Percentiles rank a stretch among this genome's conserved stretches.
Conservation (phyloP, 2,888 invertebrate species). For the Athalia circularis region DNA sequence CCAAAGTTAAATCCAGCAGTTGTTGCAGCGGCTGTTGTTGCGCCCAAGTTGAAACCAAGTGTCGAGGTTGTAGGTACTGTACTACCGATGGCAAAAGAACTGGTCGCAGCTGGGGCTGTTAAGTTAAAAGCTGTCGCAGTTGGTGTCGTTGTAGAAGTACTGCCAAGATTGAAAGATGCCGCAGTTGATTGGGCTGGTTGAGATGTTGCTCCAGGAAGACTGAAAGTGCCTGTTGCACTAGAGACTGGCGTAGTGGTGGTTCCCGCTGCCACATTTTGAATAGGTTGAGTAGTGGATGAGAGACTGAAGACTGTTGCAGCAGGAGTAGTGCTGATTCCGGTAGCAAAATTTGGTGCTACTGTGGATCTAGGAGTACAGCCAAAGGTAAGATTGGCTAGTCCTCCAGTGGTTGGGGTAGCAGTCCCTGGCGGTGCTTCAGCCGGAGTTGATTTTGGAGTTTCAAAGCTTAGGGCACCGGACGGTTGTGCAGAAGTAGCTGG, state of each 20-base stretch:
- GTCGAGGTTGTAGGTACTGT: conserved; percentile 58
- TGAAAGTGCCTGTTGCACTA: conserved; percentile 50
- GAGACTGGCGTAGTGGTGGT: conserved; percentile 19
- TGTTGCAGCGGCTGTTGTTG: conserved; percentile 54
- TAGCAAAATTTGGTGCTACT: conserved; percentile 48
- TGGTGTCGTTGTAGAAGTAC: conserved; percentile 52
- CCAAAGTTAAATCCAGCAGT: conserved; percentile 42
- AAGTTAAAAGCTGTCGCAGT: conserved; percentile 48
- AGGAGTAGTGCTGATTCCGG: conserved; percentile 71
- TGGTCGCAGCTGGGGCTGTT: conserved; percentile 28
- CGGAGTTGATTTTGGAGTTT: conserved; percentile 46
- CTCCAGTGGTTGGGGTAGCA: conserved; percentile 24
- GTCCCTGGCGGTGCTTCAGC: conserved; percentile 40
- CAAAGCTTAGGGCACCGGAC: conserved; percentile 20
- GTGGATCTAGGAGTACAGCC: conserved; percentile 29
- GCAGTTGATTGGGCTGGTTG: conserved; percentile 41
- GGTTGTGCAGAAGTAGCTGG: conserved; percentile 52
- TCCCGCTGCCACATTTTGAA: neutral
- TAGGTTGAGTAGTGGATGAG: conserved; percentile 73
- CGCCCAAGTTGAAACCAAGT: conserved; percentile 56
- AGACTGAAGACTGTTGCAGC: conserved; percentile 69
- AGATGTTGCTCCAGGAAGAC: conserved; percentile 45
- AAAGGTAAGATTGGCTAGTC: neutral
- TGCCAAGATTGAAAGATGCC: conserved; percentile 51
- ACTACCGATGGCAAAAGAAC: conserved; percentile 53